Evolutionary conservation across 2,113 vertebrate species (phyloP).

Genomic region (Microcebus ravelobensis): DNA sequence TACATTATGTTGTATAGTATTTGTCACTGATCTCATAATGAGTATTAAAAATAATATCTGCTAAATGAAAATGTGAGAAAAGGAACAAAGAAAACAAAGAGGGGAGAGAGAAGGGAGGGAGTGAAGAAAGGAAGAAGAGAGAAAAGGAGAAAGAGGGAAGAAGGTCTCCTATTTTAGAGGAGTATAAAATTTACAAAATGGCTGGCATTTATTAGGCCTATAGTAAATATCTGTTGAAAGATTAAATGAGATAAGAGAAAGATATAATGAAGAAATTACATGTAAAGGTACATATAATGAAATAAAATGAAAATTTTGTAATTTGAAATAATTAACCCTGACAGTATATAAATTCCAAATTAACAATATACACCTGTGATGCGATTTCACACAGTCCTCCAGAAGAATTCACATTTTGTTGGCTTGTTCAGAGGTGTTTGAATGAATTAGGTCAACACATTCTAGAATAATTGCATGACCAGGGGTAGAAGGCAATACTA

Average conservation of each 20-base stretch:
- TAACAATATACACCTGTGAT: neutral
- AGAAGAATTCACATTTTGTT: neutral
- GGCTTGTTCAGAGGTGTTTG: neutral
- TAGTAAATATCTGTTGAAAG: neutral
- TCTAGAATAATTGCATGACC: neutral
- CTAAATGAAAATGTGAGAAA: neutral
- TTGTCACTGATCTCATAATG: neutral
- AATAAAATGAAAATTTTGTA: neutral
- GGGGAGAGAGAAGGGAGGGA: accelerated
- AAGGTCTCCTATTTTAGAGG: neutral
- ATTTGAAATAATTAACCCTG: neutral
- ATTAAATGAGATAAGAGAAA: neutral
- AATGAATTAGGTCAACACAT: neutral
- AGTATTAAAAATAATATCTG: neutral
- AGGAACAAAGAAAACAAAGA: neutral
- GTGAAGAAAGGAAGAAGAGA: neutral
- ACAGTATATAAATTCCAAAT: neutral
- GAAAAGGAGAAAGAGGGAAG: neutral
- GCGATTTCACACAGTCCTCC: neutral
- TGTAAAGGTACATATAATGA: neutral
- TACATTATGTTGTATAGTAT: neutral
- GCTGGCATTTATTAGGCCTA: neutral
- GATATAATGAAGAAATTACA: neutral
- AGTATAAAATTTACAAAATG: too few relatives aligned
- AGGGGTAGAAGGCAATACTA: neutral